A percentile compares a stretch with the other conserved stretches of the same genome.
phyloP scores from a whole-genome alignment of 2,113 vertebrate genomes.

The human region DNA sequence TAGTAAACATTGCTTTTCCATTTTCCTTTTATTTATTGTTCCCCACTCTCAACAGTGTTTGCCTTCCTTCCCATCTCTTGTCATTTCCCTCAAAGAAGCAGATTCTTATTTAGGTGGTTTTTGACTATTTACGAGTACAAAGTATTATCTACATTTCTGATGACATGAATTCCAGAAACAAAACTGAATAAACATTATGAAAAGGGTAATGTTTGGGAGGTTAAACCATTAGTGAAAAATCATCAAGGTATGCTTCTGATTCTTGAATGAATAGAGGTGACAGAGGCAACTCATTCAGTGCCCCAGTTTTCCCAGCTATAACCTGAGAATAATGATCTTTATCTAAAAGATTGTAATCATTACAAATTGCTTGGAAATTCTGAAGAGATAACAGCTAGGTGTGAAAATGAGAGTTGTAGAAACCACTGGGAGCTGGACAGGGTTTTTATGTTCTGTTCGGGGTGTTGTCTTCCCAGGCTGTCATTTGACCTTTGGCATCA shows the following conservation, averaged over 20 bases:
- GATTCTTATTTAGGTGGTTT: neutral
- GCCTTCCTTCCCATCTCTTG: constrained; percentile 54
- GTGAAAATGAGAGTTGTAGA: neutral
- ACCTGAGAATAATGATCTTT: neutral
- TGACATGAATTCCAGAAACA: constrained; percentile 42
- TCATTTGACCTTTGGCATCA: constrained; percentile 9
- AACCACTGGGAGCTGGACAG: neutral
- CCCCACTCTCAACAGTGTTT: neutral
- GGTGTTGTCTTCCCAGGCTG: neutral
- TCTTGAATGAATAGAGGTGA: neutral
- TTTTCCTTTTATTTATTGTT: constrained; percentile 48
- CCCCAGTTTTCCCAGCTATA: constrained; percentile 30
- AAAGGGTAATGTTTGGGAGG: neutral
- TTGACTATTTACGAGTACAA: constrained; percentile 17
- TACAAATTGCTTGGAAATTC: constrained; percentile 10
- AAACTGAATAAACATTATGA: constrained; percentile 21
- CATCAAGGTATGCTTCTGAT: neutral
- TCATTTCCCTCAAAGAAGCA: constrained; percentile 2
- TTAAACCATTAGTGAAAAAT: neutral
- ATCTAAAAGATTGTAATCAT: constrained; percentile 28
- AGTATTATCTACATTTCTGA: constrained; percentile 9
- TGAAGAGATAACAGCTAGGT: constrained; percentile 18
- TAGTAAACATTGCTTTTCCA: constrained; percentile 73
- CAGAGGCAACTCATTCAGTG: neutral
- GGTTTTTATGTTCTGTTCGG: neutral